Evolutionary conservation across 2,888 invertebrate genomes (phyloP), one percentile per base, ranked within the genome.

Genomic region (Meiosimyza platycephala): DNA sequence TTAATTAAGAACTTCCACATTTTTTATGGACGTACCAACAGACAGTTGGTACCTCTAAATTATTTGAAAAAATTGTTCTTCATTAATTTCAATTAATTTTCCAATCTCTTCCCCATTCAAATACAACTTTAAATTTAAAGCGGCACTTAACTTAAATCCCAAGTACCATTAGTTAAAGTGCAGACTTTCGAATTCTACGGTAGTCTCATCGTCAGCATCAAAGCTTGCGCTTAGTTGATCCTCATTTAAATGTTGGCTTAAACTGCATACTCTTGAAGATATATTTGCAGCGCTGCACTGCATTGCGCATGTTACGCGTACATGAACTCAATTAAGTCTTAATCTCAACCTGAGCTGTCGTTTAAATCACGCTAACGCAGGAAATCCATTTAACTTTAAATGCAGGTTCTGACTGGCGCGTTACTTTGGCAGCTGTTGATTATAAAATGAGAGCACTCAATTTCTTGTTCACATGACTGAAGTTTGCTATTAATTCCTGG

Each of bases 391-490:
- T 59, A 59, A 16, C 18, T 57, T 40, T 57, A 55, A 54, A 52
- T 16, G 66, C 67, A 22, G 50, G 22, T 68, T 33, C 22, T 60
- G 18, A 60, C 33, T n/a, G 60, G 12, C 11, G 12, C 40, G 40
- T 22, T 18, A 28, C 67, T 57, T 59, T 50, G 48, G 68, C 50
- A 50, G 68, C 68, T 59, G 68, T 59, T 68, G 68, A 68, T 59
- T 68, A 68, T 57, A 48, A 68, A 68, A 68, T 68, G 59, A 22
- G 50, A 50, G 48, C 68, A 68, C 68, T 68, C 57, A 68, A 68
- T 68, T 68, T 40, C 40, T 40, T 6, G 40, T 40, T 40, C 40
- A 40, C 40, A 40, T 40, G 40, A 40, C 40, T 40, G 40, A 40
- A 40, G 9, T 40, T 40, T 40, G 40, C 40, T 40, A 5, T 40